A percentile compares a stretch with the other conserved stretches of the same genome.
These are phyloP conservation scores for Psittacula derbiana DNA, from an alignment of 2,797 vertebrate genomes.

Conservation along the genomic window DNA sequence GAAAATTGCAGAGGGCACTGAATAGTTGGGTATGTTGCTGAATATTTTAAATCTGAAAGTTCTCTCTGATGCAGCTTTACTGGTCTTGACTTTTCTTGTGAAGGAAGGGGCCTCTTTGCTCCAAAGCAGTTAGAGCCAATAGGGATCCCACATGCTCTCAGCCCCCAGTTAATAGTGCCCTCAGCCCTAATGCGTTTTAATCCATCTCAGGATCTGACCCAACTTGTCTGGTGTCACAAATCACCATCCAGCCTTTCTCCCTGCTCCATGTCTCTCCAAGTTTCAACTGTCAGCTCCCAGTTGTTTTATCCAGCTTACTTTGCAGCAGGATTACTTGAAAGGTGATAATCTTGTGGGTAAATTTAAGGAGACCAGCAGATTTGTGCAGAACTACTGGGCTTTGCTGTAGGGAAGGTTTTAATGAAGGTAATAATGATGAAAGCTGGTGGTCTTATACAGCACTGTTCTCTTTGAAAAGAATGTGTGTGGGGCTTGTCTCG, in stretches of 20 bases:
- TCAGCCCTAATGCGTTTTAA: background rate
- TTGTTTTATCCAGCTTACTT: background rate
- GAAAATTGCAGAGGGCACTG: background rate
- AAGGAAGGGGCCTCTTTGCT: background rate
- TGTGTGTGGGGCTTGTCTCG: background rate
- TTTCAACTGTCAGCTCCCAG: background rate
- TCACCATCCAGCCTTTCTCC: background rate
- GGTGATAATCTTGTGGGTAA: background rate
- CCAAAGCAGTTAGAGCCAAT: background rate
- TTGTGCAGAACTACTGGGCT: background rate
- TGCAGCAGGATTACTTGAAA: background rate
- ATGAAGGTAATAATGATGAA: background rate
- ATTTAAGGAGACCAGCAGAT: background rate
- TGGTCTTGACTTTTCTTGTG: background rate
- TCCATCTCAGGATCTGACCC: background rate
- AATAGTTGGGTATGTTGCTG: background rate
- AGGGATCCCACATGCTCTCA: background rate
- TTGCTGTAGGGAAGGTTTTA: background rate
- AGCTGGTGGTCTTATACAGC: background rate
- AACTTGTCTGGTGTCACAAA: background rate
- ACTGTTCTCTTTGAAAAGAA: background rate
- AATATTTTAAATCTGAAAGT: conserved; percentile 8
- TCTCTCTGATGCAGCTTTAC: background rate
- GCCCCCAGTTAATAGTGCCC: background rate
- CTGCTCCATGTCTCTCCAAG: background rate